Evolutionary conservation across 2,888 invertebrate species (phyloP).

Genomic region (Agrotis segetum): DNA sequence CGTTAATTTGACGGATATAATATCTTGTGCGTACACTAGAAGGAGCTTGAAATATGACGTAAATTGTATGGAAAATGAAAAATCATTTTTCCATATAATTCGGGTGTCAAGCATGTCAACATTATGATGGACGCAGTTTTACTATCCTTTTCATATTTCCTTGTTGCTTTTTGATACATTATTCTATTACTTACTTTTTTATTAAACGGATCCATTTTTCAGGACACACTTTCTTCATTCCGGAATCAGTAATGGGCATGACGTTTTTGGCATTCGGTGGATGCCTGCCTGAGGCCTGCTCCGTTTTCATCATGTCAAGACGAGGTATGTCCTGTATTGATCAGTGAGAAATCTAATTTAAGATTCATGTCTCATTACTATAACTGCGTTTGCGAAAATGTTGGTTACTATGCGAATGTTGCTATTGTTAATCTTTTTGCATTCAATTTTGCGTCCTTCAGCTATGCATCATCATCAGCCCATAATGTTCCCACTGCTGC

Average conservation of each 20-base stretch:
- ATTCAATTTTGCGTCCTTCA: neutral
- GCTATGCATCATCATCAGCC: too few relatives aligned
- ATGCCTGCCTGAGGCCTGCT: constrained; percentile 95
- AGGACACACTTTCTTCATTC: constrained; percentile 94
- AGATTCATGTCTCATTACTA: constrained; percentile 1
- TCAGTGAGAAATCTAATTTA: constrained; percentile 20
- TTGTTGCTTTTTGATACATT: neutral
- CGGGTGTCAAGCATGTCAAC: neutral
- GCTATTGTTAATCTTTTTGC: constrained; percentile 14
- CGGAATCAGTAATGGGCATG: constrained; percentile 97
- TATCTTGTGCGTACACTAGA: too few relatives aligned
- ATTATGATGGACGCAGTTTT: neutral
- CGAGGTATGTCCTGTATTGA: constrained; percentile 91
- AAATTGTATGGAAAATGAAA: too few relatives aligned
- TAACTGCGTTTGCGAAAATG: constrained; percentile 38
- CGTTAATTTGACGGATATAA: too few relatives aligned
- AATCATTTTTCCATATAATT: too few relatives aligned
- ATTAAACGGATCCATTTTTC: constrained; percentile 62
- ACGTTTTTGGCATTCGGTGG: constrained; percentile 97
- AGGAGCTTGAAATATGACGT: too few relatives aligned
- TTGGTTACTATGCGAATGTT: constrained; percentile 37
- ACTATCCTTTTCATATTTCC: neutral
- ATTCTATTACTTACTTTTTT: neutral
- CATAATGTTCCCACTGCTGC: too few relatives aligned
- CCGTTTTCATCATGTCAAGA: constrained; percentile 96